Conservation (phyloP, 2,888 invertebrate species). For the Clanis bilineata region DNA sequence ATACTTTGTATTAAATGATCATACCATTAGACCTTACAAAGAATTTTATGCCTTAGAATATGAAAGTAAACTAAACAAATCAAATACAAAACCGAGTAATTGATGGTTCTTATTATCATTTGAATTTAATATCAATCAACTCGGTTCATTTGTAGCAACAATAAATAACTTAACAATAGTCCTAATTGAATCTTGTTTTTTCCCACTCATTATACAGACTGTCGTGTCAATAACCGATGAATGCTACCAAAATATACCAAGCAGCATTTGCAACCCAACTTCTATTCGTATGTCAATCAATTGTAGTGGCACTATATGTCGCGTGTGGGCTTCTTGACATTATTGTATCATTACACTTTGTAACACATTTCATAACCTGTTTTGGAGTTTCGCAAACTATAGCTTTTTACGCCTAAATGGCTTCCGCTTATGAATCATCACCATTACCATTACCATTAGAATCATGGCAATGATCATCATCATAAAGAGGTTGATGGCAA, state of each 20-base stretch:
- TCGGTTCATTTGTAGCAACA: neutral
- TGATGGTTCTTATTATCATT: neutral
- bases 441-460: neutral
- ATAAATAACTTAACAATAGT: neutral
- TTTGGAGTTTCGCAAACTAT: neutral
- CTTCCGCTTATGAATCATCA: neutral
- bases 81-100: too few relatives aligned
- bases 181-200: neutral
- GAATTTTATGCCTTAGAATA: too few relatives aligned
- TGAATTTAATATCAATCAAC: neutral
- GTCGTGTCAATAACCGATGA: neutral
- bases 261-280: slow-evolving; percentile 17
- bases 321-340: slow-evolving; percentile 22
- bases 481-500: too few relatives aligned
- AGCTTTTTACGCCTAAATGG: neutral
- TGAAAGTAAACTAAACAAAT: neutral
- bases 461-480: neutral
- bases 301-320: slow-evolving; percentile 3
- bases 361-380: slow-evolving; percentile 2
- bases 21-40: neutral
- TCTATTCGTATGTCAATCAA: slow-evolving; percentile 26
- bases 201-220: neutral
- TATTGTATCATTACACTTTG: slow-evolving; percentile 11
- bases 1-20: neutral
- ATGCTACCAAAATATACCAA: slow-evolving; percentile 13